These are phyloP conservation scores for Martes flavigula DNA, from an alignment of 2,797 vertebrate genomes.

Conservation along the genomic window DNA sequence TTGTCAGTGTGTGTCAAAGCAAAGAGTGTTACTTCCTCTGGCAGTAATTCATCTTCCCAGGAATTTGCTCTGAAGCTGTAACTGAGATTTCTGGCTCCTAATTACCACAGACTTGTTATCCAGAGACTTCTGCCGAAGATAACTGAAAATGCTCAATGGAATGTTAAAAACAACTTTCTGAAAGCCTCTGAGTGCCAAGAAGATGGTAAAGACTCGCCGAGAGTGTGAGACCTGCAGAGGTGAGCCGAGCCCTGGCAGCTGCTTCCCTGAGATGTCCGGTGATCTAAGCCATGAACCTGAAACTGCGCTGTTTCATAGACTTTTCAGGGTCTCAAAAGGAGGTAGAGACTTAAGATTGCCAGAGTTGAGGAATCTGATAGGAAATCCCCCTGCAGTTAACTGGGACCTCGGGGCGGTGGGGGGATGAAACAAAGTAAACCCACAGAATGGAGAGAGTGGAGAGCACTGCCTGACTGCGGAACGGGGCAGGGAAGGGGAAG, in stretches of 20 bases:
- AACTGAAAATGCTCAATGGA: neutral
- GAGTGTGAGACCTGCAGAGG: neutral
- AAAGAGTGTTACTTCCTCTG: neutral
- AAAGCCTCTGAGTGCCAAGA: neutral
- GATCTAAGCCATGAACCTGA: neutral
- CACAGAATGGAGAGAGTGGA: neutral
- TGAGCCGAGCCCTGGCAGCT: fast-evolving
- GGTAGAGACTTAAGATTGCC: neutral
- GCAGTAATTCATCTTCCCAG: neutral
- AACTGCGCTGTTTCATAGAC: neutral
- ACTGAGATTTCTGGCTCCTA: neutral
- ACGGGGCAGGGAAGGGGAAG: neutral
- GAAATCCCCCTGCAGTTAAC: neutral
- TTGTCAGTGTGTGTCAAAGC: neutral
- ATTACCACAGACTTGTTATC: neutral
- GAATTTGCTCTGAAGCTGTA: neutral
- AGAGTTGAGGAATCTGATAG: neutral
- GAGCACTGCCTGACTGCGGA: neutral
- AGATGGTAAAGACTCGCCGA: neutral
- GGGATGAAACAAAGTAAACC: neutral
- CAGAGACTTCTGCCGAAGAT: neutral
- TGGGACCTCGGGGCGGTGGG: neutral
- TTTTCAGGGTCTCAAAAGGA: neutral
- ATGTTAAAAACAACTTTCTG: neutral
- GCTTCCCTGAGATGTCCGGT: neutral